Conservation (phyloP, 2,888 invertebrate genomes). For the Allacma fusca region DNA sequence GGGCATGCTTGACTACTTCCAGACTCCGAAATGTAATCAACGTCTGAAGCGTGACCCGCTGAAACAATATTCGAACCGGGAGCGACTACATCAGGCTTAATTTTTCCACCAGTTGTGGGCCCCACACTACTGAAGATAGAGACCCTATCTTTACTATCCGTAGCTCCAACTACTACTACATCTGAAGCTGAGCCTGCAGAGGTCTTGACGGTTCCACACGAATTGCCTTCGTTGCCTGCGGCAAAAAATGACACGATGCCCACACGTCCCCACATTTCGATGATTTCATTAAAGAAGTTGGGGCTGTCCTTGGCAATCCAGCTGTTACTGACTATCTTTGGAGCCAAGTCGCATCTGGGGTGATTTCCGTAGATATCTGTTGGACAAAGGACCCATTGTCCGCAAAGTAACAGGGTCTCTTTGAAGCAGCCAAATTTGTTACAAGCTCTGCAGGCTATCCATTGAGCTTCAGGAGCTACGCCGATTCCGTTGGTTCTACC, state of each 20-base stretch:
- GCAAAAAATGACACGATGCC: background rate
- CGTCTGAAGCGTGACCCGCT: slow-evolving; percentile 41
- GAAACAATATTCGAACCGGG: slow-evolving; percentile 47
- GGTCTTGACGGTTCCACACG: background rate
- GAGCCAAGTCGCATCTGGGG: background rate
- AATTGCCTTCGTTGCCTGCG: background rate
- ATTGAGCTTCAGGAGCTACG: background rate
- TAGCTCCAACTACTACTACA: background rate
- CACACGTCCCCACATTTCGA: background rate
- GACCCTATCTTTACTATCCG: background rate
- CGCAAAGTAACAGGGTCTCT: background rate
- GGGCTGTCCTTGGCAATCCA: no score
- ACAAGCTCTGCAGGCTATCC: slow-evolving; percentile 3
- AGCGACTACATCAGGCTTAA: slow-evolving; percentile 49
- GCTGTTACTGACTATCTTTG: background rate
- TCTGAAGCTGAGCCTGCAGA: background rate
- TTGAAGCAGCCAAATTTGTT: background rate
- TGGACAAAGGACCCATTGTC: slow-evolving; percentile 15
- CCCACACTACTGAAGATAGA: background rate
- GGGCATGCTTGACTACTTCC: slow-evolving; percentile 52
- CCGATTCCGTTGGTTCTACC: background rate
- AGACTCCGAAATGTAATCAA: slow-evolving; percentile 35
- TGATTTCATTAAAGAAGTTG: background rate
- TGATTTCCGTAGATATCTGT: background rate
- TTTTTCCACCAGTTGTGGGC: background rate